Conservation (phyloP, 2,888 invertebrate genomes). For the Melanotus villosus region DNA sequence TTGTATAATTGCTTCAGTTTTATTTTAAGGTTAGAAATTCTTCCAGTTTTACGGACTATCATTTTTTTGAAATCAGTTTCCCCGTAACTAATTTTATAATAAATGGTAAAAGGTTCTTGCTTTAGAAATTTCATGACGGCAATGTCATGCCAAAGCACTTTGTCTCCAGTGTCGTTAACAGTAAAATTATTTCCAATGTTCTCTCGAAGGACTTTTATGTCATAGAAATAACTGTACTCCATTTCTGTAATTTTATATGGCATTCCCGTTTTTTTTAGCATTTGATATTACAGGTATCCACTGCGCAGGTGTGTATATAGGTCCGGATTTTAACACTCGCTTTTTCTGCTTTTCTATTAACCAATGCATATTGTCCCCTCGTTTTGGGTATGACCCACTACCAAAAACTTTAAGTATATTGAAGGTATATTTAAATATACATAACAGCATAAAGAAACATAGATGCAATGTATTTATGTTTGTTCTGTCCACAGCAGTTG, state of each 20-base stretch:
- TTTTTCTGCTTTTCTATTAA: conserved; percentile 5
- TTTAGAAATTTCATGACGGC: neutral
- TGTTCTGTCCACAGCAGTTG: neutral
- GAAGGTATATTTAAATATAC: neutral
- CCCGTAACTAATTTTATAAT: too few species aligned
- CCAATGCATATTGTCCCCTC: neutral
- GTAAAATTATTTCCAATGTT: neutral
- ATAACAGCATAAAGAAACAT: neutral
- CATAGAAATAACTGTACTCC: neutral
- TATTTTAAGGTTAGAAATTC: too few species aligned
- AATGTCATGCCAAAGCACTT: neutral
- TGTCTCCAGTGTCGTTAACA: neutral
- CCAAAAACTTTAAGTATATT: neutral
- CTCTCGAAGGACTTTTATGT: neutral
- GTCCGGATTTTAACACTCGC: neutral
- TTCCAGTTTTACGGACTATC: too few species aligned
- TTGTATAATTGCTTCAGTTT: too few species aligned
- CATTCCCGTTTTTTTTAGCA: neutral
- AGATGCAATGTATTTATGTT: neutral
- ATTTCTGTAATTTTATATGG: conserved; percentile 1
- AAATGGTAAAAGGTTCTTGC: too few species aligned
- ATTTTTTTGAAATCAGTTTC: too few species aligned
- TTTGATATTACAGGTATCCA: neutral
- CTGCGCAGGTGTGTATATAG: conserved; percentile 2
- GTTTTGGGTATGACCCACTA: neutral